Conservation (phyloP, 2,888 invertebrate genomes). For the Papilio gigon region DNA sequence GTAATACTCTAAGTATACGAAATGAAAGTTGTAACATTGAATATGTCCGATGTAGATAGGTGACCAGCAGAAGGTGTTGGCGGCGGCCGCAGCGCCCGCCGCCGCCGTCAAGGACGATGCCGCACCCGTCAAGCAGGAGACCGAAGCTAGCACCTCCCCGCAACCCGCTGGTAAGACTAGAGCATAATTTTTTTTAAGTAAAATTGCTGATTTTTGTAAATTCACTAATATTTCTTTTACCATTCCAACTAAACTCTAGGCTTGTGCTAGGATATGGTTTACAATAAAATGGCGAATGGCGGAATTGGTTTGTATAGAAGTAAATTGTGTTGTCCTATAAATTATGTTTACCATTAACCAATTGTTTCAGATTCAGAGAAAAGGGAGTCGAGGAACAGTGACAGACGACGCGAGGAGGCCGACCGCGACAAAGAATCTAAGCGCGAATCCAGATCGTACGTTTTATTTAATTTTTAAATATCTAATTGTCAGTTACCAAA, state of each 20-base stretch:
- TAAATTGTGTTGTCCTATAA: no score
- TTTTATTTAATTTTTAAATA: slow-evolving; percentile 41
- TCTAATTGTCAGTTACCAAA: no score
- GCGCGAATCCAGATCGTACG: slow-evolving; percentile 74
- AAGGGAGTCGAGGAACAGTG: slow-evolving; percentile 65
- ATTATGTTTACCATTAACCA: not conserved
- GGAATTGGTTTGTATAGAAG: no score
- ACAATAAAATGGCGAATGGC: no score
- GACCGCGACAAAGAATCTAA: slow-evolving; percentile 75
- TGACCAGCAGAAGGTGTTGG: slow-evolving; percentile 58
- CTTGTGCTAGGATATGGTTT: no score
- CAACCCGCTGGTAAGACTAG: slow-evolving; percentile 44
- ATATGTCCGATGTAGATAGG: slow-evolving; percentile 45
- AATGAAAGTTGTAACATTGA: not conserved
- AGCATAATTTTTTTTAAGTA: no score
- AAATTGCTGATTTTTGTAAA: no score
- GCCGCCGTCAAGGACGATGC: slow-evolving; percentile 48
- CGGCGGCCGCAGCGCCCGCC: slow-evolving; percentile 45
- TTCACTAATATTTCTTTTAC: no score
- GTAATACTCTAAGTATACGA: not conserved
- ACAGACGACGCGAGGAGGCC: slow-evolving; percentile 70
- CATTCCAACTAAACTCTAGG: no score
- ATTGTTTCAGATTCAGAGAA: slow-evolving; percentile 64
- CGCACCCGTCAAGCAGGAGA: slow-evolving; percentile 48
- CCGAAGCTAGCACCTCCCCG: slow-evolving; percentile 50